Evolutionary conservation across 2,888 invertebrate species (phyloP).

Genomic region (Perithous albicinctus): DNA sequence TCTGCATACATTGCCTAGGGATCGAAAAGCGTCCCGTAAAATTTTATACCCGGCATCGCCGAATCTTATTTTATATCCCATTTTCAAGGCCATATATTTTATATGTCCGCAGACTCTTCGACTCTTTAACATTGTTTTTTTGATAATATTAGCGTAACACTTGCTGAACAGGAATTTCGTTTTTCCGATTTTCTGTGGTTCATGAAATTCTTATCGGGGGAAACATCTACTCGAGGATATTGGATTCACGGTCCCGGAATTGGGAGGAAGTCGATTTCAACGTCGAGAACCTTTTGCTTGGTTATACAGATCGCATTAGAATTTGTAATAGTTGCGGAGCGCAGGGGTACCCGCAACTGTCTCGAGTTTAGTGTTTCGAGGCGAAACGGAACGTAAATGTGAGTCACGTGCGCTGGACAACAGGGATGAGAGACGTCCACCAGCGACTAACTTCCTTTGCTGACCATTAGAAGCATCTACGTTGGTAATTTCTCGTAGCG

Average conservation of each 20-base stretch:
- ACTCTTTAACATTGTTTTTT: background rate
- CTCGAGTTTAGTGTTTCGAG: conserved; percentile 36
- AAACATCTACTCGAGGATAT: conserved; percentile 55
- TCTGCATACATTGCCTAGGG: conserved; percentile 39
- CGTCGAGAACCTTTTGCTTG: background rate
- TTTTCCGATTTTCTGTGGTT: conserved; percentile 20
- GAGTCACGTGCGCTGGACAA: conserved; percentile 32
- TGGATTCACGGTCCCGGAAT: conserved; percentile 29
- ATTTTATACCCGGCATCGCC: conserved; percentile 1
- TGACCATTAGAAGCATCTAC: conserved; percentile 69
- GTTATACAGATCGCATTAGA: conserved; percentile 56
- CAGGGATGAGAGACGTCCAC: conserved; percentile 47
- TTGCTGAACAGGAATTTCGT: background rate
- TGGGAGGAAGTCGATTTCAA: conserved; percentile 22
- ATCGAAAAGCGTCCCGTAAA: conserved; percentile 32
- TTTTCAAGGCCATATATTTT: conserved; percentile 1
- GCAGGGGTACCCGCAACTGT: conserved; percentile 24
- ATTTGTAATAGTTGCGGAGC: conserved; percentile 57
- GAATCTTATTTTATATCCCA: conserved; percentile 24
- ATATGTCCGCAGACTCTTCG: background rate
- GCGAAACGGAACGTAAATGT: background rate
- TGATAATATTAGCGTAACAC: background rate
- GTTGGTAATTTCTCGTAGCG: conserved; percentile 70
- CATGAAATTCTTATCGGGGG: conserved; percentile 57
- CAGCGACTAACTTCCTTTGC: conserved; percentile 58